These are phyloP conservation scores for Meloidogyne floridensis DNA, from an alignment of 1,140 invertebrate species.

Conservation along the genomic window DNA sequence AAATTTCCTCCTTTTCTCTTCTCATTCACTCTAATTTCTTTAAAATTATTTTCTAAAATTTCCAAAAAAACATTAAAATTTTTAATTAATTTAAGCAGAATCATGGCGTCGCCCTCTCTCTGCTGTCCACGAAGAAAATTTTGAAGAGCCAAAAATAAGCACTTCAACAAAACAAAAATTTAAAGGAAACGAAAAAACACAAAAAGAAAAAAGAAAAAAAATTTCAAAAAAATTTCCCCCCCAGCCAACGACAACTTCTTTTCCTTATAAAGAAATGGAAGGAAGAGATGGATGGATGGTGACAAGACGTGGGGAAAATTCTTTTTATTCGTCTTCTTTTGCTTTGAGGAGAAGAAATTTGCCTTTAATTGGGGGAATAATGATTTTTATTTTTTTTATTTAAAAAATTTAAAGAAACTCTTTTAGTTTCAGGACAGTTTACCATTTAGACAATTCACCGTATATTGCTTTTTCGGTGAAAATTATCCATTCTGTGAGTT, in stretches of 20 bases:
- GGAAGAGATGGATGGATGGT: neutral
- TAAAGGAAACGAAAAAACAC: no score
- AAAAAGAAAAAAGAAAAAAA: neutral
- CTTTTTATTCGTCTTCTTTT: neutral
- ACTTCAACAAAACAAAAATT: neutral
- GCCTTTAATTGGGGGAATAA: neutral
- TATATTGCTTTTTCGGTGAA: no score
- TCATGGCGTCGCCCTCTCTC: neutral
- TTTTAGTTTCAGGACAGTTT: no score
- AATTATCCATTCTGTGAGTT: no score
- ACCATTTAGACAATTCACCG: no score
- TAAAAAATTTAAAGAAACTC: no score
- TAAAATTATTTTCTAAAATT: no score
- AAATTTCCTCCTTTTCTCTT: no score
- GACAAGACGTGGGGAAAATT: neutral
- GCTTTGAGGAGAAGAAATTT: neutral
- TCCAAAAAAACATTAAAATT: no score
- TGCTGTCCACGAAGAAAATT: neutral
- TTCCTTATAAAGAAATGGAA: neutral
- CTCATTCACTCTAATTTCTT: no score
- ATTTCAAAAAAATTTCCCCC: neutral
- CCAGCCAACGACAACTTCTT: neutral
- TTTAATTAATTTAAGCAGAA: neutral
- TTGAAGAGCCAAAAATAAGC: neutral
- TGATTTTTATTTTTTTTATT: neutral